These are phyloP conservation scores for Labia minor DNA, from an alignment of 2,888 invertebrate species.

Conservation along the genomic window DNA sequence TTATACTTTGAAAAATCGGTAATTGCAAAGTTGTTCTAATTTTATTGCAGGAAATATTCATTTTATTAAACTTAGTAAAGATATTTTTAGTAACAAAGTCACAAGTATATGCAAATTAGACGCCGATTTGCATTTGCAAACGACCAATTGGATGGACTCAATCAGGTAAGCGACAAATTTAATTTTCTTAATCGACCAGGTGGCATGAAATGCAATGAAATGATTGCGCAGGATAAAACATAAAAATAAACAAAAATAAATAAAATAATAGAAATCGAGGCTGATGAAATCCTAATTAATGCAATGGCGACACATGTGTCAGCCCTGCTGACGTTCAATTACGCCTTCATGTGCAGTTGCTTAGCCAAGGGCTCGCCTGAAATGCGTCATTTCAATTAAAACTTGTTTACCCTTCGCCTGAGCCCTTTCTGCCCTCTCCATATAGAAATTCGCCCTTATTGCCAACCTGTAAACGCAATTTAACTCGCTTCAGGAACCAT, in stretches of 20 bases:
- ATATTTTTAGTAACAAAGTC: no score
- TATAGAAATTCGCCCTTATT: not conserved
- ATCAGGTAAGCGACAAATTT: conserved; percentile 13
- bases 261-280: not conserved
- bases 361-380: not conserved
- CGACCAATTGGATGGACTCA: not conserved
- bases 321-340: not conserved
- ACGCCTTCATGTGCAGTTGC: conserved; percentile 6
- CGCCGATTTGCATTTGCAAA: not conserved
- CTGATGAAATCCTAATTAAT: not conserved
- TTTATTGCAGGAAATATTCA: no score
- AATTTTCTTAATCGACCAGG: not conserved
- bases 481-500: not conserved
- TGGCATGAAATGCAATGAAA: not conserved
- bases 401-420: not conserved
- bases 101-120: not conserved
- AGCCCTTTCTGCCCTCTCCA: not conserved
- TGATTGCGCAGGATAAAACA: not conserved
- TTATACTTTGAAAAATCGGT: no score
- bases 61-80: no score
- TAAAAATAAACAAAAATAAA: not conserved
- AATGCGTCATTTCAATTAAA: conserved; percentile 7
- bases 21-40: no score
- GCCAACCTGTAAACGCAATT: not conserved
- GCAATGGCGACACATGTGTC: not conserved